These are phyloP conservation scores for Anastrepha obliqua DNA, from an alignment of 1,140 invertebrate species.

Conservation along the genomic window DNA sequence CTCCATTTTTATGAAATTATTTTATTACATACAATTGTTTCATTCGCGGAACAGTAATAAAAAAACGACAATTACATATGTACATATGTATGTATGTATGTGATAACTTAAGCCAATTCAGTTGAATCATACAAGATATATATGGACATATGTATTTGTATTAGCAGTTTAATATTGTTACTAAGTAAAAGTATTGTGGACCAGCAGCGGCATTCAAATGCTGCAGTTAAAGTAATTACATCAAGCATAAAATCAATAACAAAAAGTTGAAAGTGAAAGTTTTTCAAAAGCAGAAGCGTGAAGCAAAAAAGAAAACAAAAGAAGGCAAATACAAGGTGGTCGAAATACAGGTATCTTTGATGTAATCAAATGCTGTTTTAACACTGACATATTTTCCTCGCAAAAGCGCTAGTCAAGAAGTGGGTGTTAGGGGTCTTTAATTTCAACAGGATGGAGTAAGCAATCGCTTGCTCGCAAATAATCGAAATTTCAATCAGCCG, in stretches of 20 bases:
- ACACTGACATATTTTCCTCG: no score
- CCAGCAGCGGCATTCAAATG: neutral
- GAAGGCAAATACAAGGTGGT: no score
- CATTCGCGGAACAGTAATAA: neutral
- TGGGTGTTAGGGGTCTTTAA: no score
- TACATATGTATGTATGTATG: neutral
- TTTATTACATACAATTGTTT: no score
- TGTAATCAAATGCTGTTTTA: no score
- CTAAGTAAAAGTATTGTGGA: neutral
- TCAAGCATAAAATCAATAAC: neutral
- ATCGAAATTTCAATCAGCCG: no score
- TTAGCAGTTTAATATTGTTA: neutral
- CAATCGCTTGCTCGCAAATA: no score
- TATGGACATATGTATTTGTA: neutral
- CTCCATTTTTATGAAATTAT: no score
- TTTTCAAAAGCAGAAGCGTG: neutral
- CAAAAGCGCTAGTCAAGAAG: no score
- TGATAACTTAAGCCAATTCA: neutral
- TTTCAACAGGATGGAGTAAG: no score
- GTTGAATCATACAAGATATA: neutral
- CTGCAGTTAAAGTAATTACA: neutral
- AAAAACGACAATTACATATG: neutral
- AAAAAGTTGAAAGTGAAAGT: constrained; percentile 3
- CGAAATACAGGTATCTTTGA: no score
- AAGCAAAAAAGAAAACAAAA: no score